phyloP scores from a whole-genome alignment of 2,888 invertebrate genomes.

The Sepioteuthis lessoniana region DNA sequence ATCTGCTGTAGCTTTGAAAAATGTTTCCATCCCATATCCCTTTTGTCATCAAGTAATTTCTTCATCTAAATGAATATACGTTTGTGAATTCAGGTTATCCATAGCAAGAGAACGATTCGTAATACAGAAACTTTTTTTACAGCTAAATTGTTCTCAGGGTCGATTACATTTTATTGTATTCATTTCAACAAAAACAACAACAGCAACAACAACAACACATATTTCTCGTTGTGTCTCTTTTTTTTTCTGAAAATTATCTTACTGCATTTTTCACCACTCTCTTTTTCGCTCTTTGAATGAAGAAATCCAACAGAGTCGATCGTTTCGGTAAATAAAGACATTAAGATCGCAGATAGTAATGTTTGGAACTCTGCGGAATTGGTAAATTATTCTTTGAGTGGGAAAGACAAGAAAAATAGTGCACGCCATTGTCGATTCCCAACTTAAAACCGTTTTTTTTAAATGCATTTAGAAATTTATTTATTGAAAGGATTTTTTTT shows the following conservation, averaged over 20 bases:
- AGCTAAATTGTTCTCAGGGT: too few relatives aligned
- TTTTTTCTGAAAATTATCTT: neutral
- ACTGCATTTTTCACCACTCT: neutral
- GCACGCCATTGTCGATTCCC: neutral
- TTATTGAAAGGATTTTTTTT: neutral
- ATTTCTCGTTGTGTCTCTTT: neutral
- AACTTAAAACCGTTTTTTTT: neutral
- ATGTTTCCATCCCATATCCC: too few relatives aligned
- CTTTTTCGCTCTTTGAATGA: neutral
- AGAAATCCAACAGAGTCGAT: neutral
- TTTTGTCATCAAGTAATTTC: too few relatives aligned
- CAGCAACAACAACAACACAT: neutral
- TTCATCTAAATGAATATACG: neutral
- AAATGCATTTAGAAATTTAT: neutral
- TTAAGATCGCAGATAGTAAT: neutral
- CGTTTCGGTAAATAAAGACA: neutral
- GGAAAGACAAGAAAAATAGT: neutral
- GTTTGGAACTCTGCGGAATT: neutral
- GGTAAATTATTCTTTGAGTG: conserved; percentile 23
- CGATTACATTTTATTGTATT: neutral
- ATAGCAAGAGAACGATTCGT: neutral
- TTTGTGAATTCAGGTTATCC: neutral
- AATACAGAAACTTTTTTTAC: too few relatives aligned
- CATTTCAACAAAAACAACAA: neutral
- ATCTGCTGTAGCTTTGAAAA: too few relatives aligned